Evolutionary conservation across 2,888 invertebrate species (phyloP).

Genomic region (Rhynchonema sp.): DNA sequence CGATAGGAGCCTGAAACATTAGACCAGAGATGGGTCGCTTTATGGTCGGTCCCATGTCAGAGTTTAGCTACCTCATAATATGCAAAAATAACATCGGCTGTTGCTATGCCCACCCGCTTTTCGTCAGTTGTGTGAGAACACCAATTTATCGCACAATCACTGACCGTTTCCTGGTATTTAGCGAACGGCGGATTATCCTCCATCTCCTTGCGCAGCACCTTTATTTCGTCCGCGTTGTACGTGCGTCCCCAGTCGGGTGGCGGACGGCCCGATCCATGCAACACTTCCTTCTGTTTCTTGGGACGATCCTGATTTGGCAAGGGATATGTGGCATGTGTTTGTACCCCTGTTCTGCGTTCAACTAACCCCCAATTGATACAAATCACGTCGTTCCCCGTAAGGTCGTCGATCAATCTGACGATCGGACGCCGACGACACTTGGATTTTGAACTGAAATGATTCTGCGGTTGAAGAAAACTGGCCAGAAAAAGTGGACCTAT

Average conservation of each 20-base stretch:
- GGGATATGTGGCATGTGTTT: not conserved
- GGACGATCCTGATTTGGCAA: not conserved
- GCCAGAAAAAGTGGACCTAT: not conserved
- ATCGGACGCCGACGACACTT: not conserved
- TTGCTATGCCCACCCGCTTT: too few relatives aligned
- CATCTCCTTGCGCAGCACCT: not conserved
- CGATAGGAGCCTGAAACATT: not conserved
- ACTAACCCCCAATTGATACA: not conserved
- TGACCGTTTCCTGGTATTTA: not conserved
- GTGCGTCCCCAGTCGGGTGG: not conserved
- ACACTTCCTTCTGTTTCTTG: not conserved
- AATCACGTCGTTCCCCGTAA: not conserved
- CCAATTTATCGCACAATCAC: too few relatives aligned
- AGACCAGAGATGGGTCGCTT: too few relatives aligned
- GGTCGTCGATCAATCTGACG: not conserved
- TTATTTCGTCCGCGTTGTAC: not conserved
- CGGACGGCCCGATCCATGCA: not conserved
- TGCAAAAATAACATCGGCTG: too few relatives aligned
- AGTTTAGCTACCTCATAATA: too few relatives aligned
- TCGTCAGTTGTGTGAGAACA: too few relatives aligned
- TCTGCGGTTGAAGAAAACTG: not conserved
- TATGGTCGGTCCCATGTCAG: too few relatives aligned
- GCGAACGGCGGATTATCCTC: not conserved
- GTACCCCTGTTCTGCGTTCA: not conserved
- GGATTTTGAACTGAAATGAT: not conserved